Conservation (phyloP, 1,140 invertebrate species). For the Micrasema longulum region DNA sequence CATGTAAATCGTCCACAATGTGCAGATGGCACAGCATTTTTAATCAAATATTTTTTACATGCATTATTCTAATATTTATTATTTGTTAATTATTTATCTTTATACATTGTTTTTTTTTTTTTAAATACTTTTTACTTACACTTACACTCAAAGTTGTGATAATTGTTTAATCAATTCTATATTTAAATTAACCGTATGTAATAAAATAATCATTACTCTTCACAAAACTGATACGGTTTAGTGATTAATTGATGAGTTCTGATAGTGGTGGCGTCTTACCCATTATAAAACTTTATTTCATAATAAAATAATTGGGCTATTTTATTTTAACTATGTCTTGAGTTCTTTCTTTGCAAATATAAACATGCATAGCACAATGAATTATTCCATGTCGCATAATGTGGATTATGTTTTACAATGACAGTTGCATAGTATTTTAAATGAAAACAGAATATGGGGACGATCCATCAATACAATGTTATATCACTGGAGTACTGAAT, state of each 20-base stretch:
- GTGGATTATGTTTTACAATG: too few species aligned
- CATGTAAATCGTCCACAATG: constrained; percentile 4
- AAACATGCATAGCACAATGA: too few species aligned
- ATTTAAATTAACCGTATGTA: constrained; percentile 4
- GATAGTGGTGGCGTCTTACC: background rate
- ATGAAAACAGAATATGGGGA: too few species aligned
- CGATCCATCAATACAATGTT: too few species aligned
- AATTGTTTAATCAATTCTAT: constrained; percentile 15
- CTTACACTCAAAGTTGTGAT: constrained; percentile 34
- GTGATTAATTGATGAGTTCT: constrained; percentile 5
- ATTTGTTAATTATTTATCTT: constrained; percentile 25
- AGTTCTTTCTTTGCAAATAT: too few species aligned
- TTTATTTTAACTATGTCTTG: too few species aligned
- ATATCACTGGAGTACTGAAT: too few species aligned
- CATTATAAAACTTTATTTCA: background rate
- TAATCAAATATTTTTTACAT: constrained; percentile 4
- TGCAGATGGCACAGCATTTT: background rate
- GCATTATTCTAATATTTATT: background rate
- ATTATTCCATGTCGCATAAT: too few species aligned
- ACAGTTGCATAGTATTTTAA: too few species aligned
- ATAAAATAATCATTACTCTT: background rate
- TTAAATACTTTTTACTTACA: constrained; percentile 1
- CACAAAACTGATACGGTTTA: background rate
- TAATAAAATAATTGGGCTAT: background rate
- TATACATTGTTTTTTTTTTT: background rate